Evolutionary conservation across 1,140 invertebrate genomes (phyloP), one percentile per base, ranked within the genome.

Genomic region (Himalopsyche phryganea): DNA sequence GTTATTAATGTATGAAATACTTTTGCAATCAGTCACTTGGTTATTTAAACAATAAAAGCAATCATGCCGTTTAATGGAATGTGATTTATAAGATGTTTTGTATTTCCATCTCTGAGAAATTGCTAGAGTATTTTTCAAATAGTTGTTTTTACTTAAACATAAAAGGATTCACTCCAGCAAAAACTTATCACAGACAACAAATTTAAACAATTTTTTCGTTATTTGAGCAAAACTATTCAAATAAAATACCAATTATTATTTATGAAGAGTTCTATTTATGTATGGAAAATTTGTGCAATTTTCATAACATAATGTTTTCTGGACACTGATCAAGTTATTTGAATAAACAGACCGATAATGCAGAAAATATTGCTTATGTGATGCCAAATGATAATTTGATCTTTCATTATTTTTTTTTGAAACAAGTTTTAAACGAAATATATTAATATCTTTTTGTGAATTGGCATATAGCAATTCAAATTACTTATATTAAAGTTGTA

Each of bases 1-100:
- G 9, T 28, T n/a, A n/a, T 28, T 28, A 28, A 28, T 9, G 23
- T 28, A 28, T 28, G 23, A 28, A 28, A 28, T 28, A 28, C 23
- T 28, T 28, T 28, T 28, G 23, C 23, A 28, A 28, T 28, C 23
- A 28, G 23, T 28, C 23, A 9, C 23, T 28, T 15, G 38, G 38
- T 40, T 13, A 15, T 13, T n/a, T 13, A n/a, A 40, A 40, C 38
- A 40, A 40, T 40, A 40, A 40, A 40, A 40, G 38, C 38, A 40
- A 40, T 13, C 38, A 40, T n/a, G 38, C n/a, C 15, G 5, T n/a
- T 11, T 11, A 40, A 15, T 40, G 11, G n/a, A 5, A n/a, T 40
- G 11, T 40, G 15, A 40, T 13, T 11, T 11, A 40, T 4, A 15
- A n/a, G 4, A 40, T 40, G 3, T 9, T 5, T 28, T 28, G 3